Conservation (phyloP, 2,797 vertebrate species). For the Meda fulgida region DNA sequence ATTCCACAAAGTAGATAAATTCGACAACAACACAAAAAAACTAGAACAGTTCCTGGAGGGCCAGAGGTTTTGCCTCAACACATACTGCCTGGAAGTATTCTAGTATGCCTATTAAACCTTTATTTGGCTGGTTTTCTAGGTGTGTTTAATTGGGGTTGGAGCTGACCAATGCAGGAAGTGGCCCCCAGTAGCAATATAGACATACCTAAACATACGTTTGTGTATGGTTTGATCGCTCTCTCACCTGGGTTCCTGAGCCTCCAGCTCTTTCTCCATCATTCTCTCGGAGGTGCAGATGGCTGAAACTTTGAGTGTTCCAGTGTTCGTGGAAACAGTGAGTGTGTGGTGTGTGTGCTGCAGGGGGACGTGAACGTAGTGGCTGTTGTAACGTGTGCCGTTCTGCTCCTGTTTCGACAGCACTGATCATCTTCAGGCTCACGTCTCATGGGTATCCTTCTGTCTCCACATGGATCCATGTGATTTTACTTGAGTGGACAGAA, state of each 20-base stretch:
- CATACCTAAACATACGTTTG: background rate
- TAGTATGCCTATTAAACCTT: background rate
- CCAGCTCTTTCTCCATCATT: constrained; percentile 91
- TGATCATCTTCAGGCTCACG: constrained; percentile 96
- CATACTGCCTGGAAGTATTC: background rate
- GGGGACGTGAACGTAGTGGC: constrained; percentile 32
- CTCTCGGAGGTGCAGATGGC: constrained; percentile 85
- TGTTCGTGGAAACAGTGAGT: constrained; percentile 18
- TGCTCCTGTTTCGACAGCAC: constrained; percentile 91
- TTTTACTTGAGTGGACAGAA: constrained; percentile 82
- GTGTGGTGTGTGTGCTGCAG: constrained; percentile 27
- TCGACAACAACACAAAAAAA: background rate
- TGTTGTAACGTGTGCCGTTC: constrained; percentile 62
- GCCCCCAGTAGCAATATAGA: background rate
- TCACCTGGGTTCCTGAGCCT: constrained; percentile 87
- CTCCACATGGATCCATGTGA: constrained; percentile 96
- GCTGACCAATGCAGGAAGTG: background rate
- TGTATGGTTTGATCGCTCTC: background rate
- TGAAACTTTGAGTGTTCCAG: constrained; percentile 61
- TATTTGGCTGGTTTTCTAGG: background rate
- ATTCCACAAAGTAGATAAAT: background rate
- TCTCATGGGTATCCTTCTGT: constrained; percentile 94
- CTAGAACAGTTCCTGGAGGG: background rate
- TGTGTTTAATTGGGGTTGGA: background rate
- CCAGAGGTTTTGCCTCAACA: background rate